Conservation (phyloP, 2,888 invertebrate genomes). For the Eristalis arbustorum region DNA sequence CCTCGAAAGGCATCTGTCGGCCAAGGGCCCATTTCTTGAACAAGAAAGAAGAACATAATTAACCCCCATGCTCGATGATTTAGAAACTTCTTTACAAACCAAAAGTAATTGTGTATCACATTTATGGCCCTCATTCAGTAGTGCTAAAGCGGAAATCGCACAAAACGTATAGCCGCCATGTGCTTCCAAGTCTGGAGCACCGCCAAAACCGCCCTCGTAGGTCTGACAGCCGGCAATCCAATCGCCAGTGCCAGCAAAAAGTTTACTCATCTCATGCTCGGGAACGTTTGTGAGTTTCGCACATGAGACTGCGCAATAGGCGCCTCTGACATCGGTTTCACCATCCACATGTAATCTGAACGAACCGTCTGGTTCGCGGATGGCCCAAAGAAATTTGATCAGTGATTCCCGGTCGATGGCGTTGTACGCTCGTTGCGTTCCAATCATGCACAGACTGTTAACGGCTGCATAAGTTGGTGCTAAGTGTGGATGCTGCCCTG, state of each 20-base stretch:
- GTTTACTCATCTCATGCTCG: slow-evolving; percentile 86
- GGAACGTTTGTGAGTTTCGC: slow-evolving; percentile 87
- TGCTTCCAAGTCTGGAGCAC: slow-evolving; percentile 96
- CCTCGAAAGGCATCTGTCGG: slow-evolving; percentile 96
- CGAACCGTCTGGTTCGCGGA: slow-evolving; percentile 92
- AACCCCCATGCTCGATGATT: no score
- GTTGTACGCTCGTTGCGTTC: slow-evolving; percentile 91
- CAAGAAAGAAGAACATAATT: background rate
- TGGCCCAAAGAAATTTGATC: slow-evolving; percentile 88
- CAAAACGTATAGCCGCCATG: slow-evolving; percentile 99
- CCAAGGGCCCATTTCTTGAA: slow-evolving; percentile 91
- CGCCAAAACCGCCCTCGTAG: slow-evolving; percentile 99
- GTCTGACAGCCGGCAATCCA: slow-evolving; percentile 98
- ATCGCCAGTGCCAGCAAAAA: slow-evolving; percentile 93
- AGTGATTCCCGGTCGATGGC: slow-evolving; percentile 89
- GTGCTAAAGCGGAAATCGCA: slow-evolving; percentile 92
- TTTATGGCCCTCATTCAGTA: slow-evolving; percentile 82
- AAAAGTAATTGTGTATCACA: slow-evolving; percentile 83
- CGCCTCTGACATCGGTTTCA: slow-evolving; percentile 96
- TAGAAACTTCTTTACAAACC: slow-evolving; percentile 77
- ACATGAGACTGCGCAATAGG: slow-evolving; percentile 97
- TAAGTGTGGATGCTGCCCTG: slow-evolving; percentile 94
- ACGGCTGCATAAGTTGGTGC: slow-evolving; percentile 99
- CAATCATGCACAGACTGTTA: slow-evolving; percentile 94
- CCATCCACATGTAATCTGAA: slow-evolving; percentile 95